A percentile compares a stretch with the other conserved stretches of the same genome.
phyloP scores from a whole-genome alignment of 2,113 vertebrate genomes.

The Rhinolophus ferrumequinum region DNA sequence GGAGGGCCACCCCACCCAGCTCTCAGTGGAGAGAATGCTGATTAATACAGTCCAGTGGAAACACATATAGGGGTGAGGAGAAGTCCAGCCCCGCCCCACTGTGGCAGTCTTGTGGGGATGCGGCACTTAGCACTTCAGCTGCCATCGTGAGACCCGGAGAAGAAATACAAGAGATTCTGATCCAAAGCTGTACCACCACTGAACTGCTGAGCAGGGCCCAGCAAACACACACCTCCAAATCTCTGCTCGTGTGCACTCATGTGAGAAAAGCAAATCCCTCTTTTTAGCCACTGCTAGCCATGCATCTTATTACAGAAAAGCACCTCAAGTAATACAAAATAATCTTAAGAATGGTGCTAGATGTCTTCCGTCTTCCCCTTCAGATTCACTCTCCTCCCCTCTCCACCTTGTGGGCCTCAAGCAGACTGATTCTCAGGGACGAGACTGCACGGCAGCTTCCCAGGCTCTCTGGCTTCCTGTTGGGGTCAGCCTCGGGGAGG shows the following conservation, averaged over 20 bases:
- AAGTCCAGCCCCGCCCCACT: background rate
- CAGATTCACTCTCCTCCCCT: background rate
- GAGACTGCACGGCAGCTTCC: background rate
- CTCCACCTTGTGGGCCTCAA: background rate
- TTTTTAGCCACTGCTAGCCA: background rate
- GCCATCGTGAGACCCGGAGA: background rate
- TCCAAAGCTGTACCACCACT: background rate
- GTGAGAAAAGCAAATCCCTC: background rate
- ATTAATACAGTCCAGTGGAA: background rate
- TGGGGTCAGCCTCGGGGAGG: background rate
- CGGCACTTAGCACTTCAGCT: rapidly evolving
- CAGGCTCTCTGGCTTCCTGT: background rate
- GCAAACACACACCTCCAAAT: rapidly evolving
- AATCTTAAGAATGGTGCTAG: background rate
- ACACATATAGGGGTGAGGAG: no score
- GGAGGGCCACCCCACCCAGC: background rate
- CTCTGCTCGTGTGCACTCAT: background rate
- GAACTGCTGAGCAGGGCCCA: rapidly evolving
- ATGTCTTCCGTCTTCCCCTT: background rate
- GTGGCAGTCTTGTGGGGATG: rapidly evolving
- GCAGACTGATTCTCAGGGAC: background rate
- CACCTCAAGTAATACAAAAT: background rate
- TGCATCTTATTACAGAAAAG: background rate
- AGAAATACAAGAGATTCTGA: background rate
- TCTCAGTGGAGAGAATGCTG: background rate